Percentiles rank a stretch among this genome's conserved stretches.
Evolutionary conservation across 1,140 invertebrate species (phyloP).

Genomic region (Melipona quadrifasciata): DNA sequence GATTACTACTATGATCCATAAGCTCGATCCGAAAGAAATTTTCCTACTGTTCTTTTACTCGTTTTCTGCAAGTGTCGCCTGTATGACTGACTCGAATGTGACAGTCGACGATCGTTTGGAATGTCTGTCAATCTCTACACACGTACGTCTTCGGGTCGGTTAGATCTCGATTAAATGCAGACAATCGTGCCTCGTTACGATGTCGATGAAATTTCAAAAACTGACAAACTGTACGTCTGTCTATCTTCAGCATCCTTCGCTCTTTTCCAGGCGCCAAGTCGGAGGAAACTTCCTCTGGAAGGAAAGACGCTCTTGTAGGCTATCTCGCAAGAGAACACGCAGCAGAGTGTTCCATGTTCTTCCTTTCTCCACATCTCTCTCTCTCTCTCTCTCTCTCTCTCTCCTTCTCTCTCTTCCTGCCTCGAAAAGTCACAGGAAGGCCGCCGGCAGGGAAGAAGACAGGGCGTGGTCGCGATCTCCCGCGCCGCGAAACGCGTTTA

Average conservation of each 20-base stretch:
- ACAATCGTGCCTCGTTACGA: neutral
- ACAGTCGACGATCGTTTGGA: no score
- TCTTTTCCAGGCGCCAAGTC: neutral
- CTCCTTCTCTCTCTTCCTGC: slow-evolving; percentile 2
- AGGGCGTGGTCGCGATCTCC: slow-evolving; percentile 67
- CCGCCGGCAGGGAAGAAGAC: slow-evolving; percentile 62
- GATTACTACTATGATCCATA: no score
- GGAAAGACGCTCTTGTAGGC: neutral
- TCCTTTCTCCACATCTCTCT: slow-evolving; percentile 18
- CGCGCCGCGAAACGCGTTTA: slow-evolving; percentile 63
- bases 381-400: neutral
- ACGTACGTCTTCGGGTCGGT: neutral
- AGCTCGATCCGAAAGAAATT: neutral
- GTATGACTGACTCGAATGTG: no score
- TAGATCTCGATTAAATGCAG: neutral
- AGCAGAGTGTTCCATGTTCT: neutral
- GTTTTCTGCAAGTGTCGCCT: neutral
- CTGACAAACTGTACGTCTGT: neutral
- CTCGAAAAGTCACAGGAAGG: slow-evolving; percentile 62
- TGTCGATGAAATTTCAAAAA: neutral
- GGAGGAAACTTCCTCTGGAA: neutral
- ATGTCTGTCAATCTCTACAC: neutral
- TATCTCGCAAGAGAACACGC: neutral
- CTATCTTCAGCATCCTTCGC: neutral
- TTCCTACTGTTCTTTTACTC: no score